phyloP scores from a whole-genome alignment of 2,113 vertebrate species.

The Garra rufa region DNA sequence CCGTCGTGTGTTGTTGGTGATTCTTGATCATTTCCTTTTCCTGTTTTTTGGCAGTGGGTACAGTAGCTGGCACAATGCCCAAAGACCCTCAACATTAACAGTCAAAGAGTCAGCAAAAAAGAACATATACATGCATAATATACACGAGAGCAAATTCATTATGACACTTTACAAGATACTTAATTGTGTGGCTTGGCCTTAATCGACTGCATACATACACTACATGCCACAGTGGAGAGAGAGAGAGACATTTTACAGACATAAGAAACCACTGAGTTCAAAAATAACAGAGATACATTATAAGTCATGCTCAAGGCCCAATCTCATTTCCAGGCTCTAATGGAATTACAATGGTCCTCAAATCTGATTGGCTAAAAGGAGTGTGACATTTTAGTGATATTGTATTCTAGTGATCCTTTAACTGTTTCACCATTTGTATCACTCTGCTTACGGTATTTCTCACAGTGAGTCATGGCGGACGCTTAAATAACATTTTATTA shows the following conservation, averaged over 20 bases:
- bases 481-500: too few species aligned
- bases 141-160: conserved; percentile 24
- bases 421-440: too few species aligned
- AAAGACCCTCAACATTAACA: conserved; percentile 22
- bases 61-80: conserved; percentile 32
- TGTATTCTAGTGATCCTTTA: too few species aligned
- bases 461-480: too few species aligned
- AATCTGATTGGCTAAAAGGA: too few species aligned
- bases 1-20: conserved; percentile 26
- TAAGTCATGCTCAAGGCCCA: background rate
- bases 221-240: conserved; percentile 1
- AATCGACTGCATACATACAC: conserved; percentile 18
- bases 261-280: conserved; percentile 7
- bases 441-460: too few species aligned
- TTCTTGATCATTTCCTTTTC: conserved; percentile 51
- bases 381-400: too few species aligned
- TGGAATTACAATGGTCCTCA: too few species aligned
- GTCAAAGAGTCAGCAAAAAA: background rate
- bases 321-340: background rate
- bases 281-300: background rate
- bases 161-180: conserved; percentile 25
- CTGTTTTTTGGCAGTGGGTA: conserved; percentile 20
- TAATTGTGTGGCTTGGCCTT: conserved; percentile 37
- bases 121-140: background rate
- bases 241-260: conserved; percentile 27